These are phyloP conservation scores for Borostomias antarcticus DNA, from an alignment of 2,797 vertebrate species.

Conservation along the genomic window DNA sequence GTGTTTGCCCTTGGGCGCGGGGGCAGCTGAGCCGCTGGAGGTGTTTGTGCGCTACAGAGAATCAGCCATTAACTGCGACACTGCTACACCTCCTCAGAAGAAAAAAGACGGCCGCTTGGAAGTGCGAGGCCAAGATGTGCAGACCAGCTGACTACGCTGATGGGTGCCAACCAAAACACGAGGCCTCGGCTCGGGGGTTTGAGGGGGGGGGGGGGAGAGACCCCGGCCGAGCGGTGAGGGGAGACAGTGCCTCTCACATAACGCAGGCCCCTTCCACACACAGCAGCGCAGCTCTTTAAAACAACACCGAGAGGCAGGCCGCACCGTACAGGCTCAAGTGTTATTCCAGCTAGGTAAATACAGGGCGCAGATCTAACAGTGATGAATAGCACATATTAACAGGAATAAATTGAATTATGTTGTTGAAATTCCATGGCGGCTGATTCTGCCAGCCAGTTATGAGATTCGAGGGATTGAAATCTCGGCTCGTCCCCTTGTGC, in stretches of 20 bases:
- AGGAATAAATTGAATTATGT: conserved; percentile 69
- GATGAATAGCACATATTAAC: conserved; percentile 63
- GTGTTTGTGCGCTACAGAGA: conserved; percentile 36
- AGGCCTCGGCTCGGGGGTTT: conserved; percentile 44
- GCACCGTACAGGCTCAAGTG: conserved; percentile 47
- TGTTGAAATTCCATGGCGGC: conserved; percentile 44
- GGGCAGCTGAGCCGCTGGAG: conserved; percentile 18
- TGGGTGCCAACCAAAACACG: conserved; percentile 65
- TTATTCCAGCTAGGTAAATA: conserved; percentile 79
- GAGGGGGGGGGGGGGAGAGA: conserved; percentile 33
- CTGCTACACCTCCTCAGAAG: conserved; percentile 33
- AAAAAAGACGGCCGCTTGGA: conserved; percentile 29
- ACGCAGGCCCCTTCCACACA: conserved; percentile 43
- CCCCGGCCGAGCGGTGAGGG: conserved; percentile 37
- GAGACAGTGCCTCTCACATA: conserved; percentile 65
- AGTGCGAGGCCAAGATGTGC: conserved; percentile 55
- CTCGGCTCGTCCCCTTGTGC: conserved; percentile 41
- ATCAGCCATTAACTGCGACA: conserved; percentile 22
- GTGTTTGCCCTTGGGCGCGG: conserved; percentile 17
- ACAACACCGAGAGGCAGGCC: conserved; percentile 45
- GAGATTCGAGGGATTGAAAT: conserved; percentile 49
- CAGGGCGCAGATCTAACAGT: conserved; percentile 50
- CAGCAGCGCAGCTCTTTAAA: conserved; percentile 56
- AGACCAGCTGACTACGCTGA: conserved; percentile 62
- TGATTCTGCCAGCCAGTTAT: conserved; percentile 31